phyloP scores from a whole-genome alignment of 53 echinoderm and acorn worm genomes.

The Paelopatides confundens region DNA sequence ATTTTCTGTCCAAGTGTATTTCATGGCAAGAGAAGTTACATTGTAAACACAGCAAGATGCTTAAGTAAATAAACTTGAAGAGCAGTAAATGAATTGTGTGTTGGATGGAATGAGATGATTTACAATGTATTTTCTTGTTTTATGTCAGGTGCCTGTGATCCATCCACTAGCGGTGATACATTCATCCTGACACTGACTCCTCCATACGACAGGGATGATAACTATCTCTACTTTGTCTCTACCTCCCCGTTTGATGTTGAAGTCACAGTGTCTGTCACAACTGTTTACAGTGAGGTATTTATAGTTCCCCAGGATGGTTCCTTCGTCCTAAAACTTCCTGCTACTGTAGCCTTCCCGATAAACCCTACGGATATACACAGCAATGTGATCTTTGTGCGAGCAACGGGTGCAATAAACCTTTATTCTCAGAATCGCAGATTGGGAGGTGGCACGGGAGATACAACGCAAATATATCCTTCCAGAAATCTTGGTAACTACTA shows the following conservation, averaged over 20 bases:
- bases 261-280: background rate
- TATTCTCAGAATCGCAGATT: slow-evolving; percentile 31
- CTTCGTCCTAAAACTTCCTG: background rate
- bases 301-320: background rate
- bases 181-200: slow-evolving; percentile 26
- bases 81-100: too few species aligned
- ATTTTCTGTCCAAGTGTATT: too few species aligned
- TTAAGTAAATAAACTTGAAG: too few species aligned
- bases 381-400: background rate
- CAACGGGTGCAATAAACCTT: background rate
- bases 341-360: background rate
- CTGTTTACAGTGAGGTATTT: background rate
- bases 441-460: background rate
- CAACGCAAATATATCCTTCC: slow-evolving; percentile 2
- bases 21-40: too few species aligned
- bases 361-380: slow-evolving; percentile 4
- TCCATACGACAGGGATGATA: slow-evolving; percentile 36
- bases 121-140: too few species aligned
- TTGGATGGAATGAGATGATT: too few species aligned
- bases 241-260: background rate
- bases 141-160: slow-evolving; percentile 35
- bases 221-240: slow-evolving; percentile 21
- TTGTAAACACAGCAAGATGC: too few species aligned
- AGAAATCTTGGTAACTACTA: slow-evolving; percentile 48
- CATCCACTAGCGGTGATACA: background rate